phyloP scores from a whole-genome alignment of 2,113 vertebrate genomes.

The Bubo blakistoni region DNA sequence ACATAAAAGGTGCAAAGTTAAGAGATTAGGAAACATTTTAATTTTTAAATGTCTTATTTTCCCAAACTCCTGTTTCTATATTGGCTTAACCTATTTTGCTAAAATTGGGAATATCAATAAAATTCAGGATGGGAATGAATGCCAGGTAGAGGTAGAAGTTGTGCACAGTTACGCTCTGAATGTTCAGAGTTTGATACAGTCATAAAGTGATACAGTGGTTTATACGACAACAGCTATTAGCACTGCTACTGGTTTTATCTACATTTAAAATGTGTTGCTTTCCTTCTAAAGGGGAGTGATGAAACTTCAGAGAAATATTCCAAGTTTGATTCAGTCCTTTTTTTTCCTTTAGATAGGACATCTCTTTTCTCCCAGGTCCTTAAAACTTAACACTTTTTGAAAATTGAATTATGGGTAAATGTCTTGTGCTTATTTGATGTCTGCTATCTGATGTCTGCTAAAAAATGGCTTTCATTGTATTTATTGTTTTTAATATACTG shows the following conservation, averaged over 20 bases:
- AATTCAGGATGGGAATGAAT: not conserved
- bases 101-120: not conserved
- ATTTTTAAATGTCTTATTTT: not conserved
- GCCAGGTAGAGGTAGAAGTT: not conserved
- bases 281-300: not conserved
- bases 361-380: not conserved
- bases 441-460: not conserved
- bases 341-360: not conserved
- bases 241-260: not conserved
- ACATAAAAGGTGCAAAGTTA: not conserved
- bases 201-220: not conserved
- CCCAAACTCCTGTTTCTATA: not conserved
- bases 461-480: not conserved
- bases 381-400: not conserved
- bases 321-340: not conserved
- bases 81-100: not conserved
- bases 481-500: not conserved
- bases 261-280: not conserved
- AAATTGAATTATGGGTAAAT: not conserved
- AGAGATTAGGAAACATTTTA: not conserved
- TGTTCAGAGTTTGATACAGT: not conserved
- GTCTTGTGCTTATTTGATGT: not conserved
- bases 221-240: not conserved
- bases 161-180: not conserved
- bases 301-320: not conserved